Conservation (phyloP, 2,113 vertebrate species). For the Puffinus mauretanicus region DNA sequence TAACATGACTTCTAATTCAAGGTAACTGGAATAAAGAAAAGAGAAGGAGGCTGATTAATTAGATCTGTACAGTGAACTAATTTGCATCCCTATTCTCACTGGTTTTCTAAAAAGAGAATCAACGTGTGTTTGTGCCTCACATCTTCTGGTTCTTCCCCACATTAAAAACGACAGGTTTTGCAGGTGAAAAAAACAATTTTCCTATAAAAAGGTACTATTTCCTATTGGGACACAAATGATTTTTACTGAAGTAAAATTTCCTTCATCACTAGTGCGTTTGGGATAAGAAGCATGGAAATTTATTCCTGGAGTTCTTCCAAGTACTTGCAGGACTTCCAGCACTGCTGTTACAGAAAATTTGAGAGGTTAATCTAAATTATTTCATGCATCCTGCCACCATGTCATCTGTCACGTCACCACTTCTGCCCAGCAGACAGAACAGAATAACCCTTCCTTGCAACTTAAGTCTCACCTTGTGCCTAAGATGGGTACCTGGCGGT, state of each 20-base stretch:
- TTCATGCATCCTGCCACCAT: not conserved
- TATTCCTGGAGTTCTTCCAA: slow-evolving; percentile 27
- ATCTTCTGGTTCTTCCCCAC: slow-evolving; percentile 23
- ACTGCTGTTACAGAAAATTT: not conserved
- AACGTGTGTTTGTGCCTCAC: slow-evolving; percentile 15
- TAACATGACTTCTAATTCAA: slow-evolving; percentile 65
- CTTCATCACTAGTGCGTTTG: not conserved
- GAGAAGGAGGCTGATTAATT: slow-evolving; percentile 56
- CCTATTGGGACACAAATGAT: slow-evolving; percentile 7
- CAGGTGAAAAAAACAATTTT: not conserved
- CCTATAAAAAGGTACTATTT: slow-evolving; percentile 29
- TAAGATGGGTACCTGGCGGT: too few relatives aligned
- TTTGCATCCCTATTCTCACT: slow-evolving; percentile 67
- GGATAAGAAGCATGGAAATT: slow-evolving; percentile 25
- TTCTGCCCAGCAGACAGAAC: not conserved
- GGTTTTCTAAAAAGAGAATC: slow-evolving; percentile 66
- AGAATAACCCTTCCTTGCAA: not conserved
- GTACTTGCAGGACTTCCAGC: slow-evolving; percentile 10
- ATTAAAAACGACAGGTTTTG: slow-evolving; percentile 27
- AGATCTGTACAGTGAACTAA: slow-evolving; percentile 59
- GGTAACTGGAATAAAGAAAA: slow-evolving; percentile 61
- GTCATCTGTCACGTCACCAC: not conserved
- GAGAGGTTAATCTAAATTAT: slow-evolving; percentile 4
- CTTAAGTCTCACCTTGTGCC: not conserved
- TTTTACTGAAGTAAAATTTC: slow-evolving; percentile 27